A percentile compares a stretch with the other conserved stretches of the same genome.
Evolutionary conservation across 2,888 invertebrate genomes (phyloP).

Genomic region (Phragmatobia fuliginosa): DNA sequence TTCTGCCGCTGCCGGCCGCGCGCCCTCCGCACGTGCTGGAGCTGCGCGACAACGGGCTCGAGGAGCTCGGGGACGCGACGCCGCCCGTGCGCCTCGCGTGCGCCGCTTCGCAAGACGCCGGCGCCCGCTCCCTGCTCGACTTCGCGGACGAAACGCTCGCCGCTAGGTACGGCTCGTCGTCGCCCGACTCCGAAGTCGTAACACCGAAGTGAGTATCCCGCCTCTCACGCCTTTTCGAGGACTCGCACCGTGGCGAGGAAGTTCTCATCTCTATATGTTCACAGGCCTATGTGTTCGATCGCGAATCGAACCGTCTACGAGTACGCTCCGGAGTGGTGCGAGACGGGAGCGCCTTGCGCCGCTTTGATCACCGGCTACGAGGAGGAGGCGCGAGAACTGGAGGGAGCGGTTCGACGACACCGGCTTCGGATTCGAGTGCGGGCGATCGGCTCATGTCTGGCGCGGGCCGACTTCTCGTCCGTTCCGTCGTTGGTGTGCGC

Average conservation of each 20-base stretch:
- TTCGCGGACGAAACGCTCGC: conserved; percentile 57
- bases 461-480: conserved; percentile 35
- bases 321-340: conserved; percentile 87
- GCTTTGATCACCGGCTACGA: conserved; percentile 60
- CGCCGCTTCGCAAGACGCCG: conserved; percentile 52
- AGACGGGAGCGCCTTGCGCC: conserved; percentile 52
- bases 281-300: conserved; percentile 20
- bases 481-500: conserved; percentile 54
- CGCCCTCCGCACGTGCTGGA: conserved; percentile 54
- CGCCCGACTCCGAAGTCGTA: conserved; percentile 7
- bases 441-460: conserved; percentile 41
- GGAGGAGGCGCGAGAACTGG: conserved; percentile 60
- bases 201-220: conserved; percentile 18
- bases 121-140: conserved; percentile 70
- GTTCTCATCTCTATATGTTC: not conserved
- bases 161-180: conserved; percentile 46
- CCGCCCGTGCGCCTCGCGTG: conserved; percentile 67
- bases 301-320: conserved; percentile 74
- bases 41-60: conserved; percentile 68
- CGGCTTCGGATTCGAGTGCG: conserved; percentile 54
- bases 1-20: conserved; percentile 57
- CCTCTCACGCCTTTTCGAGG: not conserved
- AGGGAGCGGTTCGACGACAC: conserved; percentile 44
- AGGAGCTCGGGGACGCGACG: conserved; percentile 67
- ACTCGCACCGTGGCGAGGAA: not conserved